Evolutionary conservation across 2,113 vertebrate genomes (phyloP), one percentile per base, ranked within the genome.

Genomic region (Promerops cafer): DNA sequence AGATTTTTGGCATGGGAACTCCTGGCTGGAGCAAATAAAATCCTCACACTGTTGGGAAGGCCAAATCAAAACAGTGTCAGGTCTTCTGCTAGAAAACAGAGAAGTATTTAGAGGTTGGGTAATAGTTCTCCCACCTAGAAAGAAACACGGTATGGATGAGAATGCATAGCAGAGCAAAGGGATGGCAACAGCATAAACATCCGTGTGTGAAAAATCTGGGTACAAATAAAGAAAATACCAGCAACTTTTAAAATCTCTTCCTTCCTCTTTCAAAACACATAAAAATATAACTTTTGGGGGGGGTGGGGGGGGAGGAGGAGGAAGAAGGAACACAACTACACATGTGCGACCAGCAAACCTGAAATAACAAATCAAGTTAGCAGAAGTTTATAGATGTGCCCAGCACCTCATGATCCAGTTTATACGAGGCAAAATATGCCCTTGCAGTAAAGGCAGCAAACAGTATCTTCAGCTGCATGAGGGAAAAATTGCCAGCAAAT

Each of bases 221-320:
- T 76, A 39, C 31, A 76, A 91, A 87, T 40, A 82, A 50, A 83
- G 57, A 83, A 53, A 82, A 47, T 19, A 80, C 3, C 31, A 69
- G 14, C 10, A 66, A 33, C n/a, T 56, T 50, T 49, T 20, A n/a
- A 20, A 77, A 56, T n/a, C 1, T 60, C 27, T 49, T 74, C 28
- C 11, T 63, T 39, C 19, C 16, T 61, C n/a, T 74, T 87, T 64
- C 60, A 24, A 72, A 76, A 91, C 7, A 9, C 11, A 57, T 24
- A 49, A 89, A 47, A 47, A 37, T 13, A 9, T 16, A 54, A 47
- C 16, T 6, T 54, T 45, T 59, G 1, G 8, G 13, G 4, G 2
- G 1, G 2, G 3, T 2, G 2, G 2, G 2, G 1, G 2, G 2
- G 2, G 2, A 1, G 2, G 2, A 3, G 3, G 3, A 24, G 37